Conservation (phyloP, 2,797 vertebrate species). For the Threskiornis aethiopicus region DNA sequence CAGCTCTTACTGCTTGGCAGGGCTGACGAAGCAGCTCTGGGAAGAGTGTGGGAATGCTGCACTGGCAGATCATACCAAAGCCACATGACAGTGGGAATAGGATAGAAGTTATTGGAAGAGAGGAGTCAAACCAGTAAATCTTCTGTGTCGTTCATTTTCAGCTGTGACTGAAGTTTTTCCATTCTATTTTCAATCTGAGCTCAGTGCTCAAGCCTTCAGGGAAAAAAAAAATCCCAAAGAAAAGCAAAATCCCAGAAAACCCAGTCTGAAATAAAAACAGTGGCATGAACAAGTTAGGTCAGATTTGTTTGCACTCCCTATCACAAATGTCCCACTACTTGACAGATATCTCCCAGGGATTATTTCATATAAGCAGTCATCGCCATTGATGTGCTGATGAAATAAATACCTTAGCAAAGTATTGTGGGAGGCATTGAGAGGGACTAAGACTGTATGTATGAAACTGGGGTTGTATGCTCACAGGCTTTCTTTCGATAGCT, state of each 20-base stretch:
- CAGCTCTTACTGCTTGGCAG: neutral
- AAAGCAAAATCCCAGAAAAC: neutral
- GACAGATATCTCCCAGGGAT: neutral
- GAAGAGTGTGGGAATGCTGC: slow-evolving; percentile 24
- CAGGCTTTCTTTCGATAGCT: neutral
- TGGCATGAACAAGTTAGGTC: neutral
- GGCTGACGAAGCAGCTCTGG: neutral
- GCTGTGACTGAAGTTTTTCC: slow-evolving; percentile 15
- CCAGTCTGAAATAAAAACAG: neutral
- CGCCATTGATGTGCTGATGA: neutral
- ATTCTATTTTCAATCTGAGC: neutral
- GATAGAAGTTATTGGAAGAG: slow-evolving; percentile 18
- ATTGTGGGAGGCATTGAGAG: neutral
- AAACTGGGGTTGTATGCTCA: neutral
- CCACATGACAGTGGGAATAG: neutral
- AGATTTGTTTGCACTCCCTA: neutral
- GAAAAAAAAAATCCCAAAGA: neutral
- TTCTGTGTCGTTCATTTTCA: neutral
- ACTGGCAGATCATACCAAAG: slow-evolving; percentile 1
- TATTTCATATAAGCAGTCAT: neutral
- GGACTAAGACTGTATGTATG: neutral
- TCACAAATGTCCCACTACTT: neutral
- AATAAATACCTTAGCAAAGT: neutral
- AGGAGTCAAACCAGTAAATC: slow-evolving; percentile 7
- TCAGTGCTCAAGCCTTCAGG: neutral